Percentiles rank a stretch among this genome's conserved stretches.
phyloP scores from a whole-genome alignment of 1,140 invertebrate species.

The Heliconius eleuchia region DNA sequence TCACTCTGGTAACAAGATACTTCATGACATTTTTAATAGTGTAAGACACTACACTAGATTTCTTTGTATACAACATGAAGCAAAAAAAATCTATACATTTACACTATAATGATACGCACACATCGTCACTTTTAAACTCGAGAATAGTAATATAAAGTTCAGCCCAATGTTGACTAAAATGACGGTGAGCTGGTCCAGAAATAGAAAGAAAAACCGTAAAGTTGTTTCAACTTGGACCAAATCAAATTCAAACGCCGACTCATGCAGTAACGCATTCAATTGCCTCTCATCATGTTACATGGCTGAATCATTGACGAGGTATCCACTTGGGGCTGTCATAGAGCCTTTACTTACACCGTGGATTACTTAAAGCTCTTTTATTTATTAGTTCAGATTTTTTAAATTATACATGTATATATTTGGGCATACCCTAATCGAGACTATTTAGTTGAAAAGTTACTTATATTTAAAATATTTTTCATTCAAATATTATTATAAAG shows the following conservation, averaged over 20 bases:
- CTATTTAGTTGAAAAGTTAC: too few species aligned
- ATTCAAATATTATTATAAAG: too few species aligned
- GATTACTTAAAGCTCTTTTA: not conserved
- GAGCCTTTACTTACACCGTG: not conserved
- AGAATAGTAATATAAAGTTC: too few species aligned
- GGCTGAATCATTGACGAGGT: slow-evolving; percentile 46
- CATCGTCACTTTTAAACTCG: too few species aligned
- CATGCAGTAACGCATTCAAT: slow-evolving; percentile 49
- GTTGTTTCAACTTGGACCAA: not conserved
- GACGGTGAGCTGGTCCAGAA: too few species aligned
- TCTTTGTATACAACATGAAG: not conserved
- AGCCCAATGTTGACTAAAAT: too few species aligned
- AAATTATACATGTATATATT: too few species aligned
- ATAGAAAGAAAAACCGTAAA: not conserved
- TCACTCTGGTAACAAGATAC: not conserved
- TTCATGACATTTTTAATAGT: not conserved
- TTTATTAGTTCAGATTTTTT: too few species aligned
- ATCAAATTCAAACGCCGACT: slow-evolving; percentile 17
- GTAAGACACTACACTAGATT: not conserved
- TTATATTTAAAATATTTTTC: too few species aligned
- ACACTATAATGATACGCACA: too few species aligned
- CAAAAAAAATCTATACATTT: not conserved
- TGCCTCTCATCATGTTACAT: slow-evolving; percentile 55
- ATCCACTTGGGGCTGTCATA: slow-evolving; percentile 27
- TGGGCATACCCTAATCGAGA: too few species aligned